phyloP scores from a whole-genome alignment of 2,797 vertebrate genomes.

The Anguilla anguilla region DNA sequence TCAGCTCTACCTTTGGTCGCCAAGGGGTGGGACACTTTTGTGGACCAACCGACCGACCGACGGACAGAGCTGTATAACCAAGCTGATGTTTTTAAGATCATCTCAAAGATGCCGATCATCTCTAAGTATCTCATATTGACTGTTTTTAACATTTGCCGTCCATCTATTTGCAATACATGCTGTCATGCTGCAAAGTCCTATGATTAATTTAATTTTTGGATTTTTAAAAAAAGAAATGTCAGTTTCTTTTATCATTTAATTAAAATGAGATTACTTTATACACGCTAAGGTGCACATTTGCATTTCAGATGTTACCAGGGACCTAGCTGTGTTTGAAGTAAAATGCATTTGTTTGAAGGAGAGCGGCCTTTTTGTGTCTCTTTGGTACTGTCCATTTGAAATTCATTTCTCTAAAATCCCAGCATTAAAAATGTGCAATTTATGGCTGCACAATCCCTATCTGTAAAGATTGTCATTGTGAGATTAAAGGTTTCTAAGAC shows the following conservation, averaged over 20 bases:
- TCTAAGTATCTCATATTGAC: no score
- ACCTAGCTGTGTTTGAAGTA: neutral
- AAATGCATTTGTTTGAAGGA: constrained; percentile 13
- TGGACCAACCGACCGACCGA: no score
- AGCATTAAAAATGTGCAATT: neutral
- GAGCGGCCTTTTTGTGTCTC: neutral
- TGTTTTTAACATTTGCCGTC: no score
- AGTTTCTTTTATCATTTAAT: neutral
- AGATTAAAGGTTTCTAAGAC: neutral
- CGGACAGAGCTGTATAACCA: no score
- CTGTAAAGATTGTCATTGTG: neutral
- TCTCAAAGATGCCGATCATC: no score
- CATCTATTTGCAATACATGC: neutral
- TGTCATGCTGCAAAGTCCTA: neutral
- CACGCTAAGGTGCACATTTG: neutral
- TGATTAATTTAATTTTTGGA: neutral
- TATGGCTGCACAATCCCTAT: neutral
- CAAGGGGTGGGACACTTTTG: no score
- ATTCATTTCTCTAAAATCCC: neutral
- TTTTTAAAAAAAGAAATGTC: neutral
- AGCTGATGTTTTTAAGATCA: no score
- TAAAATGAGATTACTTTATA: neutral
- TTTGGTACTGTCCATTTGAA: neutral
- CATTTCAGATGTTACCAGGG: constrained; percentile 8
- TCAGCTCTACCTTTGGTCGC: no score